A percentile compares a stretch with the other conserved stretches of the same genome.
These are phyloP conservation scores for Cassiopea andromeda DNA, from an alignment of 30 jellyfish, hydroid and myxozoan genomes.

Conservation along the genomic window DNA sequence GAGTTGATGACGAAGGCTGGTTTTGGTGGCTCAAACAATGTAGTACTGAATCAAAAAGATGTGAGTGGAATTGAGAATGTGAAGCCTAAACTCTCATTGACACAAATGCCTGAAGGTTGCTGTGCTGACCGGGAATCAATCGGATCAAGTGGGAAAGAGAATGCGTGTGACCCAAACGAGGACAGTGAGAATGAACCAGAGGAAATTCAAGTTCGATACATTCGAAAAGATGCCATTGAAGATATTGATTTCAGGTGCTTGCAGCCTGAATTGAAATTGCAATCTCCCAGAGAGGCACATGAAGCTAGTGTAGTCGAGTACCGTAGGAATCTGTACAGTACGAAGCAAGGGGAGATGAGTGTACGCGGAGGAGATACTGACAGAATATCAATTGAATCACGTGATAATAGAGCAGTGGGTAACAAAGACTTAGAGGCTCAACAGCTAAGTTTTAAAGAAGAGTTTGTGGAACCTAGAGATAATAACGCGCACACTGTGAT, in stretches of 20 bases:
- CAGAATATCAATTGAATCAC: not conserved
- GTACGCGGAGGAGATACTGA: not conserved
- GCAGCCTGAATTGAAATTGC: not conserved
- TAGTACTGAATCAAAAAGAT: not conserved
- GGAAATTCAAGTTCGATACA: conserved; percentile 35
- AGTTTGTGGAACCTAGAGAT: conserved; percentile 24
- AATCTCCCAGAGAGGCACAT: not conserved
- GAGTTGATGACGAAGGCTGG: conserved; percentile 54
- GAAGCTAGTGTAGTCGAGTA: not conserved
- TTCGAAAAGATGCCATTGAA: conserved; percentile 38
- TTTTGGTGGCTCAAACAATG: not conserved
- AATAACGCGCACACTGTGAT: conserved; percentile 27
- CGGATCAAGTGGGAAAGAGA: not conserved
- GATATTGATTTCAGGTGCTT: conserved; percentile 38
- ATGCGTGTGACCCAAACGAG: not conserved
- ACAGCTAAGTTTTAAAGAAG: not conserved
- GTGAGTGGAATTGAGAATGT: not conserved
- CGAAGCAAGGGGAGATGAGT: not conserved
- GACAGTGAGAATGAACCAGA: conserved; percentile 43
- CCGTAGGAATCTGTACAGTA: not conserved
- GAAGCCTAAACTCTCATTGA: not conserved
- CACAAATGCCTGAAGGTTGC: not conserved
- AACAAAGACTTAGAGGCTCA: conserved; percentile 4
- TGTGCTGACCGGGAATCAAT: not conserved
- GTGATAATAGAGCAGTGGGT: not conserved